Conservation (phyloP, 2,797 vertebrate species). For the Pterois miles region DNA sequence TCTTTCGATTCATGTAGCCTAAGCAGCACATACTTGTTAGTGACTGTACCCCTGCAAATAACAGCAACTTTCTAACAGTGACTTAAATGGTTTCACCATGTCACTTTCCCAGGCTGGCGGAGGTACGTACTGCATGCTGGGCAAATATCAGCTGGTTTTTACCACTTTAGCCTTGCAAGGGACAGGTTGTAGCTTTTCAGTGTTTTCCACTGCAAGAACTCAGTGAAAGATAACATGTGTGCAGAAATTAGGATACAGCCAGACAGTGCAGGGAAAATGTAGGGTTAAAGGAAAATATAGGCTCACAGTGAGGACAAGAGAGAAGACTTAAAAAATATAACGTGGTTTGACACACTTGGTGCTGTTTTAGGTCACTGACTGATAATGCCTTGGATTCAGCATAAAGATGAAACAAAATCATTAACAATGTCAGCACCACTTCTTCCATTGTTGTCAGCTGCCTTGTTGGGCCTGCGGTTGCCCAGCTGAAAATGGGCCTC, state of each 20-base stretch:
- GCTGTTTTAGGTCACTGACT: neutral
- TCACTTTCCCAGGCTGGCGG: neutral
- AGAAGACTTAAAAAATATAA: no score
- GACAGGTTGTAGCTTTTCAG: neutral
- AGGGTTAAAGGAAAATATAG: neutral
- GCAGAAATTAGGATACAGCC: neutral
- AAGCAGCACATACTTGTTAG: neutral
- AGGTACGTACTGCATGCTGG: neutral
- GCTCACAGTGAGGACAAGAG: neutral
- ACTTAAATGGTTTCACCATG: neutral
- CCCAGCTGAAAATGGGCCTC: no score
- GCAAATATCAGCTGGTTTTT: neutral
- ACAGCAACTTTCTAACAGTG: neutral
- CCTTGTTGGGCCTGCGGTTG: no score
- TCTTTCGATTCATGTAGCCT: neutral
- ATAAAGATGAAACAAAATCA: neutral
- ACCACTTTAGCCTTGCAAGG: neutral
- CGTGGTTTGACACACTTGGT: no score
- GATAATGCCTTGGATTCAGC: neutral
- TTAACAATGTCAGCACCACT: neutral
- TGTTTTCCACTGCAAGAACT: neutral
- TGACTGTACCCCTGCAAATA: neutral
- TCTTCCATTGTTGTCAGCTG: no score
- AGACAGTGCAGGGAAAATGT: neutral
- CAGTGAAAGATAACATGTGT: neutral